Percentiles rank a stretch among this genome's conserved stretches.
These are phyloP conservation scores for Malachius bipustulatus DNA, from an alignment of 2,888 invertebrate genomes.

Conservation along the genomic window DNA sequence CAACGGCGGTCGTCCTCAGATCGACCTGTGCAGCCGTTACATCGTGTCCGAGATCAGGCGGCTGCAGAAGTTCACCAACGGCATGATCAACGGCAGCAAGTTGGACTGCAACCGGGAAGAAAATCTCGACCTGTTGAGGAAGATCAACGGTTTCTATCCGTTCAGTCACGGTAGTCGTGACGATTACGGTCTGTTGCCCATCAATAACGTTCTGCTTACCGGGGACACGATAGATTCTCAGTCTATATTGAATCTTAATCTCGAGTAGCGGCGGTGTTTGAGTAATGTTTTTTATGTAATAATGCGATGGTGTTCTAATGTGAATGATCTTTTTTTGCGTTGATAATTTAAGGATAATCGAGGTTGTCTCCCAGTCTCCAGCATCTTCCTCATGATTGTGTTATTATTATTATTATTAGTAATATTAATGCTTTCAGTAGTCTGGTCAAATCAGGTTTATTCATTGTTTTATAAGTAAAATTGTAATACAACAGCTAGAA, in stretches of 20 bases:
- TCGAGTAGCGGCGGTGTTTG: too few species aligned
- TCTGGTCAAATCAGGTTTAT: too few species aligned
- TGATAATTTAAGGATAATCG: too few species aligned
- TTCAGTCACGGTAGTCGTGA: conserved; percentile 36
- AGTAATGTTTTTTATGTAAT: too few species aligned
- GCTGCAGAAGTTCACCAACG: conserved; percentile 29
- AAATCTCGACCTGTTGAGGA: conserved; percentile 30
- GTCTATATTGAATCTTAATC: conserved; percentile 52
- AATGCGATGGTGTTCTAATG: too few species aligned
- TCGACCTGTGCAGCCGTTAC: conserved; percentile 40
- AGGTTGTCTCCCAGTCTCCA: too few species aligned
- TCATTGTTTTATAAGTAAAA: too few species aligned
- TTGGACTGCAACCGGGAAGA: conserved; percentile 29
- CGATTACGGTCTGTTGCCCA: conserved; percentile 34
- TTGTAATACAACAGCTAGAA: too few species aligned
- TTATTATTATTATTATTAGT: too few species aligned
- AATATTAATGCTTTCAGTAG: too few species aligned
- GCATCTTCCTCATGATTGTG: too few species aligned
- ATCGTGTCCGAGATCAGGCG: conserved; percentile 38
- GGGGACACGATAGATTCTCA: conserved; percentile 56
- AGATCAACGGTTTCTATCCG: conserved; percentile 40
- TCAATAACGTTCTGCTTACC: conserved; percentile 50
- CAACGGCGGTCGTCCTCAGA: conserved; percentile 54
- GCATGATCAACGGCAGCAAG: conserved; percentile 23
- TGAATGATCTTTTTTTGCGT: too few species aligned